Conservation (phyloP, 1,140 invertebrate genomes). For the Diachasmimorpha longicaudata region DNA sequence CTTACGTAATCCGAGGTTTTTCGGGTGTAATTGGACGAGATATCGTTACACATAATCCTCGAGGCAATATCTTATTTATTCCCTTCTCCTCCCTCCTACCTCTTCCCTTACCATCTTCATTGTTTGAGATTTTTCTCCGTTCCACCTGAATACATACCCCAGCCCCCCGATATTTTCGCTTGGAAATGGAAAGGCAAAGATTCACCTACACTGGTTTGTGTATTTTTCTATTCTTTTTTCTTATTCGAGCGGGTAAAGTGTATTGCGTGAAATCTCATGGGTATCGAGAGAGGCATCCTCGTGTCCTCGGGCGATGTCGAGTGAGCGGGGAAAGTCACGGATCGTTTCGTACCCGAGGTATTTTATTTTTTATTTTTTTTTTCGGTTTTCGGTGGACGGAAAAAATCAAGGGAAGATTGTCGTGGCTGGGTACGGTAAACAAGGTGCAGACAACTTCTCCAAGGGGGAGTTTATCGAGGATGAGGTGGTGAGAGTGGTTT, state of each 20-base stretch:
- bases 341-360: conserved; percentile 32
- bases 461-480: background rate
- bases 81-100: no score
- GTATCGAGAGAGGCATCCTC: conserved; percentile 34
- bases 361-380: no score
- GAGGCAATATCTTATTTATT: background rate
- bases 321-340: conserved; percentile 35
- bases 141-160: background rate
- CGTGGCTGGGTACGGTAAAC: background rate
- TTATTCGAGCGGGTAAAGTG: conserved; percentile 39
- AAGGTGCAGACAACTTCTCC: background rate
- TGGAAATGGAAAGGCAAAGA: background rate
- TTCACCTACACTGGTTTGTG: conserved; percentile 10
- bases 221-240: conserved; percentile 13
- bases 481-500: background rate
- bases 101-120: no score
- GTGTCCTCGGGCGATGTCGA: conserved; percentile 15
- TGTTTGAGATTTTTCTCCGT: background rate
- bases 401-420: background rate
- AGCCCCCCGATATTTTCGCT: background rate
- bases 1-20: background rate
- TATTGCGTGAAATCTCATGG: conserved; percentile 41
- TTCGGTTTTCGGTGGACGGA: background rate
- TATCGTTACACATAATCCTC: background rate
- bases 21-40: background rate